These are phyloP conservation scores for Geodia barretti DNA, from an alignment of 37 sponge, comb jelly and placozoan species.

Conservation along the genomic window DNA sequence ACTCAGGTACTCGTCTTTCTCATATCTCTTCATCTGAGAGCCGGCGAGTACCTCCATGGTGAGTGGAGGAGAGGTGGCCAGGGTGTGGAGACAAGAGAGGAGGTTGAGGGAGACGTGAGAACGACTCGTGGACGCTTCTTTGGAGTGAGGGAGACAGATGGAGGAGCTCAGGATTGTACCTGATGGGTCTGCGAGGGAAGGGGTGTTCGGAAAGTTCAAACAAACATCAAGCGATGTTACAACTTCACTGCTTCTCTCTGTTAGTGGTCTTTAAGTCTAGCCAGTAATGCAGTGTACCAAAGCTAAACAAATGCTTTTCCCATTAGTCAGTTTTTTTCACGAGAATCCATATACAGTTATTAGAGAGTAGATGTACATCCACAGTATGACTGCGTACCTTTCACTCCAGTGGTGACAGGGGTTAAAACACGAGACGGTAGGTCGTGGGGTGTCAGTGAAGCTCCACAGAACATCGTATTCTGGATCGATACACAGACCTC, in stretches of 20 bases:
- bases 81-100: slow-evolving; percentile 76
- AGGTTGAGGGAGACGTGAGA: slow-evolving; percentile 80
- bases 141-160: slow-evolving; percentile 73
- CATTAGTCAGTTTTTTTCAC: too few species aligned
- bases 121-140: slow-evolving; percentile 55
- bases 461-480: slow-evolving; percentile 84
- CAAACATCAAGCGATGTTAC: neutral
- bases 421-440: slow-evolving; percentile 65
- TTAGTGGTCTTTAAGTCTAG: too few species aligned
- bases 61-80: slow-evolving; percentile 44
- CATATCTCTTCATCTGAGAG: slow-evolving; percentile 30
- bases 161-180: slow-evolving; percentile 87
- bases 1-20: slow-evolving; percentile 42
- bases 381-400: neutral
- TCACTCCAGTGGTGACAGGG: neutral
- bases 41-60: slow-evolving; percentile 43
- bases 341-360: too few species aligned
- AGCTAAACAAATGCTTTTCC: too few species aligned
- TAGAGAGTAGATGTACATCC: too few species aligned
- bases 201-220: neutral
- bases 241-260: too few species aligned
- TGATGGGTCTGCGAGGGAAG: slow-evolving; percentile 40
- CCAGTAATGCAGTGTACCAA: too few species aligned
- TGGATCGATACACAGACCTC: slow-evolving; percentile 71
- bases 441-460: slow-evolving; percentile 16